Base-by-base conservation (phyloP, 2,113 vertebrate genomes). In the Carassius carassius region DNA sequence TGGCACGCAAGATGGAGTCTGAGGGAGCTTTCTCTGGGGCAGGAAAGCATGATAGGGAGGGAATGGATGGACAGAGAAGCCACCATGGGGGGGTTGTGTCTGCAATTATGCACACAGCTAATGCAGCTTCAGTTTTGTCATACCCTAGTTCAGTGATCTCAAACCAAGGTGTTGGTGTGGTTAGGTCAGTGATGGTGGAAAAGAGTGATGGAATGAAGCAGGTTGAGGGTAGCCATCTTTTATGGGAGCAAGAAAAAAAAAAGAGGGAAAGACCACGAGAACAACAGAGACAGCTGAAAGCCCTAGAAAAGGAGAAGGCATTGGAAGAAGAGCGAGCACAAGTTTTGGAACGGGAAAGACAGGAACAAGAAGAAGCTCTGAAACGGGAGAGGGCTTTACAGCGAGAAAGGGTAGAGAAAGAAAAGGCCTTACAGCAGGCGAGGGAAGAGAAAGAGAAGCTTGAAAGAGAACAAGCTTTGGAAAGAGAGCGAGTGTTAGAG, bases 1-100 rank as follows among this genome's bases (percentile, higher is more conserved):
- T 95, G 85, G 94, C 93, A 3, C 92, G 92, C 67, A 95, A 94
- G 89, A 94, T 95, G 94, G 93, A 88, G 51, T 94, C 93, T 0
- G 94, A 94, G 81, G 93, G 93, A 6, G 94, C 93, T 58, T 95
- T 94, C 83, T 93, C 92, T 5, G 92, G 91, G 78, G 88, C 85
- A 23, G 89, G 89, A 58, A 92, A 91, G 90, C 92, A 90, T 35
- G 84, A 89, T 6, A 86, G 87, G 21, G 88, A 92, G 79, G 92
- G 92, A 78, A 91, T 90, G 60, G 92, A 92, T 17, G 72, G 81
- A 86, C 84, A 78, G 70, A 91, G 90, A 89, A 91, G 88, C 16
- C 86, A 84, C 85, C 62, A 75, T 65, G 92, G 93, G 56, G 91
- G 85, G 69, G 86, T 82, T 69, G 83, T 91, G 16, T 92, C 92